Evolutionary conservation across 2,797 vertebrate species (phyloP).

Genomic region (Hipposideros larvatus): DNA sequence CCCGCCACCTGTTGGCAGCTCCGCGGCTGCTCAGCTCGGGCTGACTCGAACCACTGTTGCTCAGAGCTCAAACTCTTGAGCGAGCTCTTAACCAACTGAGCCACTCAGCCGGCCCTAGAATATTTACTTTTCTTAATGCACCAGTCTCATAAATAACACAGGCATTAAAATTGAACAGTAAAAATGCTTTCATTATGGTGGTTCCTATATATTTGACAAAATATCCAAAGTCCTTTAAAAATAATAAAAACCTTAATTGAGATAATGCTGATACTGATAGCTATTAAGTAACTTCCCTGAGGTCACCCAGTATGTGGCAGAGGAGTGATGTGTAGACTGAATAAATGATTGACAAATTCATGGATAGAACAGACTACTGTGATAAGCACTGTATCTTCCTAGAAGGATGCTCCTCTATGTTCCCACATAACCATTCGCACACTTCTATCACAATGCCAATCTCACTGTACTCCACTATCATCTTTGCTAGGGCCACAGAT

Average conservation of each 20-base stretch:
- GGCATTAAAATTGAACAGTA: background rate
- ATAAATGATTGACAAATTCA: background rate
- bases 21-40: no score
- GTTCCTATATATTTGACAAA: background rate
- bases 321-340: background rate
- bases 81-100: no score
- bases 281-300: background rate
- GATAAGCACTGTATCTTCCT: background rate
- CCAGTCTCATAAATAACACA: background rate
- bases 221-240: slow-evolving; percentile 2
- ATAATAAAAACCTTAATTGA: background rate
- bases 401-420: background rate
- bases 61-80: no score
- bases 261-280: background rate
- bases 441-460: background rate
- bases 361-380: background rate
- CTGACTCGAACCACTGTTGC: no score
- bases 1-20: no score
- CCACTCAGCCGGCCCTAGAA: no score
- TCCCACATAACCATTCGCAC: no score
- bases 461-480: background rate
- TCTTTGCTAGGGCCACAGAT: background rate
- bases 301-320: background rate
- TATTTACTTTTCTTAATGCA: background rate
- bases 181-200: background rate